Base-by-base conservation (phyloP, 2,797 vertebrate species). In the Peromyscus nudipes region DNA sequence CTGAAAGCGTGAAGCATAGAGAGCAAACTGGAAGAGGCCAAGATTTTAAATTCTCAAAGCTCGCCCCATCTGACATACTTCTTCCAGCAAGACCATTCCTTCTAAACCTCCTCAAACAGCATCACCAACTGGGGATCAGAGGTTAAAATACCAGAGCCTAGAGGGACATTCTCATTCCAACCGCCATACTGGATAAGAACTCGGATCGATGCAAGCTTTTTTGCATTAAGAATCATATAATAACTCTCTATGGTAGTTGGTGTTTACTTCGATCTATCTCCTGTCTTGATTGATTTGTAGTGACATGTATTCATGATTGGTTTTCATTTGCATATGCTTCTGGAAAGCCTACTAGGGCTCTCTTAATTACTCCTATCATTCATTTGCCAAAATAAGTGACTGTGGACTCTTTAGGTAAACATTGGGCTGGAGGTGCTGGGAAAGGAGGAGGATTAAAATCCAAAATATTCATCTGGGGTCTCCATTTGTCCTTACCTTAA, bases 341-440 rank as follows among this genome's bases (percentile, higher is more conserved):
- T 25, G 27, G 4, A 73, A 57, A 65, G 31, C n/a, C n/a, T 91
- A 0, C 10, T 52, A 31, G 13, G 40, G 69, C 64, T 93, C 73
- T 65, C n/a, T 81, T 77, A 77, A 17, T 76, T 81, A 93, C 16
- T 43, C n/a, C n/a, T 84, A 4, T 40, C 71, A 64, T 27, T 76
- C 46, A 79, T 75, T 92, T 75, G 31, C 31, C 79, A 85, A 64
- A 62, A n/a, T 57, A 92, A 76, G 21, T 84, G 93, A 91, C 83
- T n/a, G 49, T 57, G 73, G 49, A 64, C 34, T 80, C 43, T 67
- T 88, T 55, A 81, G 52, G 60, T 88, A 85, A 81, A 65, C 37
- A 12, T 57, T 77, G 49, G 71, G 14, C 69, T 69, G n/a, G 25
- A 91, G 49, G n/a, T 19, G 4, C 87, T 91, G n/a, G 40, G 52